Base-by-base conservation (phyloP, 2,888 invertebrate genomes). In the Hecatera dysodea region DNA sequence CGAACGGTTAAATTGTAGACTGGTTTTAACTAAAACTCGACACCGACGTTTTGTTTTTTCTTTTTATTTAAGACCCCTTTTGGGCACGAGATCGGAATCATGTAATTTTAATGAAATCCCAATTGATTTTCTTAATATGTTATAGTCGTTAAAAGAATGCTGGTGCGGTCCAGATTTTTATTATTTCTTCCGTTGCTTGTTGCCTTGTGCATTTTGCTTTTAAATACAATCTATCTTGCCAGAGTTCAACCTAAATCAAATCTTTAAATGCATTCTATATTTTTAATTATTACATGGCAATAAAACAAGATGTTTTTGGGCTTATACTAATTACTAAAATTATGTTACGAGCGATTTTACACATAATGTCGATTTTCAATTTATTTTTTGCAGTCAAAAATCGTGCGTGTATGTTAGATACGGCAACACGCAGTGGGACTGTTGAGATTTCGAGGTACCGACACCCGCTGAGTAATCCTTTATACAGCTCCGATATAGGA, bases 391-490 rank as follows among this genome's bases (percentile, higher is more conserved):
- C 70, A 68, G 72, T 76, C 59, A 59, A 64, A 70, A 61, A 72
- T 78, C 69, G 71, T 80, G 72, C 72, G 73, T 74, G 69, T 75
- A 52, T 63, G 67, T 81, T 80, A 78, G 78, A 80, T 36, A 85
- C 67, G 76, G 73, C 53, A 72, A 68, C 69, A 74, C 66, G 80
- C 72, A 67, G 59, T 73, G 57, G 66, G 62, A 84, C 77, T 70
- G 83, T 84, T 79, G 55, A 71, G 60, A 57, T 72, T 80, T 77
- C 78, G 75, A 77, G 68, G 80, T 85, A 87, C 86, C 88, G 92
- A 91, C 90, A 91, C 91, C 90, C 92, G 91, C 91, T 83, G 92
- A 89, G 91, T 87, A 87, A 89, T 90, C 89, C 89, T 90, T 87
- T 87, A 89, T 84, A 89, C 87, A 89, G 87, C 90, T 89, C 87